Base-by-base conservation (phyloP, 2,797 vertebrate species). In the Sandelia bainsii region DNA sequence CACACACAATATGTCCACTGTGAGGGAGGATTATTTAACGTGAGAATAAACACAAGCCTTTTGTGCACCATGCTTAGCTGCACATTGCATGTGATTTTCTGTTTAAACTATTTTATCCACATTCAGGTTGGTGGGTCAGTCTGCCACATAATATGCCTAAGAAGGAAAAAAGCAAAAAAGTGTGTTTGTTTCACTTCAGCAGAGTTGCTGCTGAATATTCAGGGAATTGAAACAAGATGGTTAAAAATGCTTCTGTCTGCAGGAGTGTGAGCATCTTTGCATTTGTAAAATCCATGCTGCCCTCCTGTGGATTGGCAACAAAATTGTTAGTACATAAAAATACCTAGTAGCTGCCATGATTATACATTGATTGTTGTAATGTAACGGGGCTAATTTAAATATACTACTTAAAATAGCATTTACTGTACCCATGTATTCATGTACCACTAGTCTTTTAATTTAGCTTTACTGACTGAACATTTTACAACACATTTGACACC, bases 161-260 rank as follows among this genome's bases (percentile, higher is more conserved):
- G 52, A 17, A 11, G 3, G 3, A 17, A 5, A 10, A 1, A 6
- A 4, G 10, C 22, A 49, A 75, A 58, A 79, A 59, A 78, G 20
- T 50, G 1, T 66, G 49, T 79, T n/a, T 60, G 53, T 69, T 78
- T 76, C 54, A 67, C 60, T 50, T 23, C 61, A 66, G 71, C 63
- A 3, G 13, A 17, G 62, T 62, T 80, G 69, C 77, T 59, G 54
- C 79, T 85, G 49, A 79, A 61, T 46, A 54, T 57, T 40, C 57
- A 56, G 61, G 48, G 61, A 84, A 87, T 79, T 87, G 75, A 83
- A 90, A 87, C 86, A 88, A 89, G 77, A 81, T 86, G 83, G 72
- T 42, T 67, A 27, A 42, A 45, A 79, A 58, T 49, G 27, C 29
- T 69, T 44, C 27, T 25, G 53, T 48, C 42, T 61, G 44, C 25